Base-by-base conservation (phyloP, 2,888 invertebrate species). In the Leptinotarsa peninsularis region DNA sequence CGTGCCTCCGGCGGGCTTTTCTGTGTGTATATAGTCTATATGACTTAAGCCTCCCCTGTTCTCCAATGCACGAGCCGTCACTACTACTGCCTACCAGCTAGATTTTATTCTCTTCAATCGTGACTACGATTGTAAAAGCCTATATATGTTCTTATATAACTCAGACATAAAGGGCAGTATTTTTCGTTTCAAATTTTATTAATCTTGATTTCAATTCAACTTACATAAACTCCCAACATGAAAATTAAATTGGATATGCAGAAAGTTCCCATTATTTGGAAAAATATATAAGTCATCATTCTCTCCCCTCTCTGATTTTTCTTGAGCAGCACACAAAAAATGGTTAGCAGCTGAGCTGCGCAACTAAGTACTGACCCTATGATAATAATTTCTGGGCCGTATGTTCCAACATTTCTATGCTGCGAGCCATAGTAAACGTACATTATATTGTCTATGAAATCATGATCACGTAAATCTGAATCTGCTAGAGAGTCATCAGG, bases 361-460 rank as follows among this genome's bases (percentile, higher is more conserved):
- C 90, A 88, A 74, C 89, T 90, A 72, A 90, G 84, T 68, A 90
- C 89, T 1, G 90, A 89, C 43, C 90, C 90, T 52, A 89, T 87
- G 58, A 90, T 88, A 67, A 90, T 87, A 23, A 90, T 88, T 81
- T 89, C 88, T 21, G 87, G 85, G 3, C 92, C 90, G 88, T 88
- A 91, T 88, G 90, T 91, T 88, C 86, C 91, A 85, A 79, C 89
- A 87, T 81, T 90, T 83, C 81, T 89, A 84, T 79, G 89, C 87
- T 85, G 91, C 85, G 87, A 91, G 85, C 89, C 91, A 89, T 93
- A 93, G 81, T 94, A 93, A 56, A 93, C 90, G 83, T 93, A 94
- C 85, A 93, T 93, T 67, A 94, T 91, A 83, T 93, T 93, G 83
- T 94, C 93, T 71, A 94, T 94, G 58, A 93, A 91, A 81, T 93